A percentile compares a stretch with the other conserved stretches of the same genome.
Evolutionary conservation across 2,888 invertebrate genomes (phyloP).

Genomic region (Ecliptopera silaceata): DNA sequence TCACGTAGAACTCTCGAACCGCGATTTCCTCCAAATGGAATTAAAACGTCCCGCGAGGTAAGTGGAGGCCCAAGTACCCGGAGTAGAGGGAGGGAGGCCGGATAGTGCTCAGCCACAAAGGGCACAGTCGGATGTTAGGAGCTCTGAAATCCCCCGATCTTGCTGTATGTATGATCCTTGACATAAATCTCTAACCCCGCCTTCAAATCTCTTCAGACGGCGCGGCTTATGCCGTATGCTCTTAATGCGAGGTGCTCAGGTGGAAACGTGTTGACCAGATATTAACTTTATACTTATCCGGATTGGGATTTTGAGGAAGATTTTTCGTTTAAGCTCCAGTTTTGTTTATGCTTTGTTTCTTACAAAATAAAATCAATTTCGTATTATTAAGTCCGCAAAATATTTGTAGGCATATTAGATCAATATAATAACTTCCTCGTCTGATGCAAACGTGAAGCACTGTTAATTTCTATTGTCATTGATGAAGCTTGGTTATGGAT

Average conservation of each 20-base stretch:
- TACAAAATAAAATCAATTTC: too few species aligned
- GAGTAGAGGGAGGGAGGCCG: constrained; percentile 79
- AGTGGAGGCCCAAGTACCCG: constrained; percentile 75
- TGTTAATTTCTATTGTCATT: constrained; percentile 61
- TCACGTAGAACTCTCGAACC: constrained; percentile 43
- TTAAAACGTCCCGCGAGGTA: constrained; percentile 78
- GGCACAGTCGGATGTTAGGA: constrained; percentile 78
- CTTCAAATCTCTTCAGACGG: constrained; percentile 81
- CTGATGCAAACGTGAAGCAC: constrained; percentile 19
- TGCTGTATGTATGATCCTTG: constrained; percentile 79
- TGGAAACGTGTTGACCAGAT: constrained; percentile 35
- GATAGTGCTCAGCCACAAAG: constrained; percentile 81
- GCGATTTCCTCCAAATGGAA: constrained; percentile 71
- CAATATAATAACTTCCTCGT: background rate
- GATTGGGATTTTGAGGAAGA: constrained; percentile 4
- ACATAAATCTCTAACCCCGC: constrained; percentile 82
- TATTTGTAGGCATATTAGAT: too few species aligned
- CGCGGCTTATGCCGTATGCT: constrained; percentile 68
- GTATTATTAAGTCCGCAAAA: too few species aligned
- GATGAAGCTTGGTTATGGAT: constrained; percentile 68
- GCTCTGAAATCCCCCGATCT: constrained; percentile 79
- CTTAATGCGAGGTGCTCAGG: constrained; percentile 62
- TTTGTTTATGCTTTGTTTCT: background rate
- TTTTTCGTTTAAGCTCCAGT: background rate
- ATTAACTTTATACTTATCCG: constrained; percentile 18